Evolutionary conservation across 1,140 invertebrate species (phyloP), one percentile per base, ranked within the genome.

Genomic region (Octopus bimaculoides): DNA sequence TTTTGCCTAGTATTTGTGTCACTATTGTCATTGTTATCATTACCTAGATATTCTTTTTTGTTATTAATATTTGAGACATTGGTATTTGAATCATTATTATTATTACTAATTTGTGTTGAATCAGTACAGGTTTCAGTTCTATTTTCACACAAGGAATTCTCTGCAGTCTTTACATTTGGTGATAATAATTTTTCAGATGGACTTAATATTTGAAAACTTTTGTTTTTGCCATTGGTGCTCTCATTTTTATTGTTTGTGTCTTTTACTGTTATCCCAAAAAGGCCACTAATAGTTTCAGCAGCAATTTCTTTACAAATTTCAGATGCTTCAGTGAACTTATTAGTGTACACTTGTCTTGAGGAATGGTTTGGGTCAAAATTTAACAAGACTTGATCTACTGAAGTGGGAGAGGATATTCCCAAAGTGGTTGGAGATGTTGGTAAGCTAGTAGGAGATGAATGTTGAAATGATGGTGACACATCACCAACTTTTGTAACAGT

Each of bases 401-500:
- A 71, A n/a, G 66, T 20, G 6, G 66, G 14, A n/a, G 66, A 17
- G 4, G 26, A n/a, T 20, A 71, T 14, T 20, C 66, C 66, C 8
- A 55, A 41, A 53, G 17, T 10, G 4, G 56, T 52, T 26, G 69
- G 54, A n/a, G 66, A 71, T 14, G 66, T 14, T 71, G 66, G 66
- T 17, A 71, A 17, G 66, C 66, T 71, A 71, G 66, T 71, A 4
- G 78, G 20, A 5, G 79, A 77, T 26, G 84, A 79, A 8, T 79
- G 61, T 5, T 79, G 55, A 26, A 52, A 56, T 53, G 84, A 78
- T n/a, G 78, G 82, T n/a, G 78, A 77, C 2, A 52, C 6, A 53
- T 83, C 82, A 53, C 53, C 69, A 52, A 88, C 88, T 78, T 83
- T 81, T 66, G 84, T 87, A 14, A 89, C 88, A 61, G 86, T 87